Evolutionary conservation across 2,888 invertebrate genomes (phyloP), one percentile per base, ranked within the genome.

Genomic region (Capitulum mitella): DNA sequence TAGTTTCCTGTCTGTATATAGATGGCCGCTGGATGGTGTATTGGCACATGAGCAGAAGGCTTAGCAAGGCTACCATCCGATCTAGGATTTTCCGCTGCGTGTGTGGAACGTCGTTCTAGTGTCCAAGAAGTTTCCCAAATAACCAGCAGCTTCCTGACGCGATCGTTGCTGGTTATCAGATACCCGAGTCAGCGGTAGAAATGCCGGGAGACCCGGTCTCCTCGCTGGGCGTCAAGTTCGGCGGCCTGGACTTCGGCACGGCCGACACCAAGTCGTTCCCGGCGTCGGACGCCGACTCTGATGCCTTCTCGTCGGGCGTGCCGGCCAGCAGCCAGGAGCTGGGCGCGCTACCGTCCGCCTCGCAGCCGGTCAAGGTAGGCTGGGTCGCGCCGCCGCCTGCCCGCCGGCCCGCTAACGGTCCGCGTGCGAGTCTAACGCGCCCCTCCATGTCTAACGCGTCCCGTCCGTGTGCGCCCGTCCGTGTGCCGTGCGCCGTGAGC

Each of bases 131-230:
- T n/a, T n/a, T n/a, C n/a, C n/a, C n/a, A n/a, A n/a, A n/a, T n/a
- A n/a, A n/a, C n/a, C n/a, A n/a, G n/a, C 43, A 12, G 43, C 43
- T 5, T 43, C 6, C 43, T 43, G 43, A 43, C 43, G 43, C 43
- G 43, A 5, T 5, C 6, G 5, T 43, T 43, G 14, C 40, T 84
- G 86, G 19, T 86, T 29, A 29, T 26, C 58, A 95, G 92, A 98
- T 98, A 84, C 97, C 97, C 74, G 90, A 94, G 79, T 92, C 92
- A 79, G 97, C 97, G 40, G 97, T 98, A 58, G 97, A 97, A 87
- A 97, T 97, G 97, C 97, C 97, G 0, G 96, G 94, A 81, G 95
- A 95, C 83, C 89, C 92, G 80, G 91, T 91, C 84, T 90, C 90
- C 80, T 90, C 90, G 82, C 89, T 97, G 83, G 97, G 97, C 87